Evolutionary conservation across 2,888 invertebrate genomes (phyloP), one percentile per base, ranked within the genome.

Genomic region (Calameuta filiformis): DNA sequence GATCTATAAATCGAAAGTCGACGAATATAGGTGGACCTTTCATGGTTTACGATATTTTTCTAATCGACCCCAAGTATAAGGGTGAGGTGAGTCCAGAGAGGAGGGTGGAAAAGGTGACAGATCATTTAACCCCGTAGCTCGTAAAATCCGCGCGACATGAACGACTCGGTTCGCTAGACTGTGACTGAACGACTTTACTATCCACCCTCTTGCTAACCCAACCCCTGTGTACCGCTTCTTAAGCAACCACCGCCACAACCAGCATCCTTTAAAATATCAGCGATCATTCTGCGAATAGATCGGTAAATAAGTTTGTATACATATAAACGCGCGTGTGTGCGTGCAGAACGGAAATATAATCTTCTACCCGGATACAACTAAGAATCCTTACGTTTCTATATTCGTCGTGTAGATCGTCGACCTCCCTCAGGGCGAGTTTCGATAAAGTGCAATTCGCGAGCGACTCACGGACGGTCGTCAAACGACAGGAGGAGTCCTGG

Each of bases 111-210:
- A 88, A 87, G 86, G 85, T 87, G 87, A 87, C 88, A 88, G 88
- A 88, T 89, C 88, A 87, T 88, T 89, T 88, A 88, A 87, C 87
- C 85, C 85, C 78, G 84, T 85, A 78, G 79, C 83, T 88, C 89
- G 89, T 89, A 89, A 89, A 89, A 87, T 68, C 75, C 77, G 79
- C 77, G 73, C 31, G 77, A 79, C 79, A 79, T 77, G 78, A 79
- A 76, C 80, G 75, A 71, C 79, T 80, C 83, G 82, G 84, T 77
- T 85, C 83, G 85, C 84, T 87, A 88, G 87, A 88, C 87, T 85
- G 87, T 85, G 85, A 86, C 85, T 85, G 85, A 85, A 73, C 81
- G 73, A 78, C 75, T 78, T 78, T 78, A 78, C 78, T 73, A 76
- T 73, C 76, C 76, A 71, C 35, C 73, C n/a, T 75, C 15, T 33